Evolutionary conservation across 2,797 vertebrate species (phyloP).

Genomic region (Cryptoblepharus egeriae): DNA sequence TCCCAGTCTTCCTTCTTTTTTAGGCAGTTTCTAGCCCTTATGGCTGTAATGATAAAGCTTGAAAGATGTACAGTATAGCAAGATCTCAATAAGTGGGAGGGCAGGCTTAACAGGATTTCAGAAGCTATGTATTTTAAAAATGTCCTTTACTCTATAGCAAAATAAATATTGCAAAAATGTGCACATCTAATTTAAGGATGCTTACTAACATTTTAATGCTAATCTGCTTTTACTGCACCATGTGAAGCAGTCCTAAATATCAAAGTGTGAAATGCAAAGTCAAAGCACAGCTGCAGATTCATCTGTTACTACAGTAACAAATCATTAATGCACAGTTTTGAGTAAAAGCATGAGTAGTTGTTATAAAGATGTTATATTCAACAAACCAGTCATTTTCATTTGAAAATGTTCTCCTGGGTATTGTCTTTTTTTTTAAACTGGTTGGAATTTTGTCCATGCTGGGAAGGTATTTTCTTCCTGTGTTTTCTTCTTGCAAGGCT

Average conservation of each 20-base stretch:
- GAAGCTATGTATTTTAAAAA: too few species aligned
- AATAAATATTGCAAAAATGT: not conserved
- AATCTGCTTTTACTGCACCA: conserved; percentile 24
- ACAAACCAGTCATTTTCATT: not conserved
- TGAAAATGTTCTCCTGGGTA: not conserved
- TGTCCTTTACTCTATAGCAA: not conserved
- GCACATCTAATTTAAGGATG: not conserved
- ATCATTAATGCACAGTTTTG: conserved; percentile 6
- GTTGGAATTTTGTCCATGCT: not conserved
- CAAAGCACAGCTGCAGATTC: not conserved
- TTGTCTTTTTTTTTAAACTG: not conserved
- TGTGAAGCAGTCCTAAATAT: not conserved
- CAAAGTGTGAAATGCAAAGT: not conserved
- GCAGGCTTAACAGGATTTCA: too few species aligned
- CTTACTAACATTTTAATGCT: not conserved
- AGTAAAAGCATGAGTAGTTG: not conserved
- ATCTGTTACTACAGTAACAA: conserved; percentile 20
- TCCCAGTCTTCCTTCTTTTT: not conserved
- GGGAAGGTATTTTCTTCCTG: not conserved
- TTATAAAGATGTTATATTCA: not conserved
- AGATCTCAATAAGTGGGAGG: too few species aligned
- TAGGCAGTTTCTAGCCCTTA: not conserved
- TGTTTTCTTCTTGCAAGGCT: not conserved
- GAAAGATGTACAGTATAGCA: too few species aligned
- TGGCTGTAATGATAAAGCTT: not conserved